Percentiles rank a stretch among this genome's conserved stretches.
Evolutionary conservation across 2,113 vertebrate species (phyloP).

Genomic region (Vireo altiloquus): DNA sequence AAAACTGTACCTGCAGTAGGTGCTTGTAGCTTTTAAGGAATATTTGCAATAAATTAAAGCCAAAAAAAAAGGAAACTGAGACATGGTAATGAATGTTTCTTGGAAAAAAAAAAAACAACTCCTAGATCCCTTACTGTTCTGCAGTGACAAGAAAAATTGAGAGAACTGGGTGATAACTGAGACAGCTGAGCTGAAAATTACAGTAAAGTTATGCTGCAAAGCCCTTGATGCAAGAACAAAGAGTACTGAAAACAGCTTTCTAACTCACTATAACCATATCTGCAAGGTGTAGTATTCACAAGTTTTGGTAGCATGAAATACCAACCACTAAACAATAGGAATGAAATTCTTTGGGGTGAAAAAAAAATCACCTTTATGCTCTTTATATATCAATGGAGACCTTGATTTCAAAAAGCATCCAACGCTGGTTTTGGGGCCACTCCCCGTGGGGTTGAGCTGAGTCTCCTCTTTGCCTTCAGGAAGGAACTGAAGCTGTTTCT

Average conservation of each 20-base stretch:
- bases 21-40: not conserved
- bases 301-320: not conserved
- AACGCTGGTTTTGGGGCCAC: rapidly evolving
- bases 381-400: not conserved
- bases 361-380: not conserved
- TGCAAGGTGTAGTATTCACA: not conserved
- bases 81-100: not conserved
- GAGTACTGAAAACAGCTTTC: not conserved
- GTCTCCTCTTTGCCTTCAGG: not conserved
- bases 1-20: not conserved
- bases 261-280: not conserved
- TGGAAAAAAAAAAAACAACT: not conserved
- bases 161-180: not conserved
- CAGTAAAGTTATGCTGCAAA: not conserved
- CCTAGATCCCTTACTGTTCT: not conserved
- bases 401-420: not conserved
- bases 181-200: not conserved
- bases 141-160: not conserved
- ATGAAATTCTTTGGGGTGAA: not conserved
- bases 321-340: not conserved
- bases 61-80: not conserved
- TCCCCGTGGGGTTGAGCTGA: not conserved
- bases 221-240: not conserved
- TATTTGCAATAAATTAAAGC: not conserved
- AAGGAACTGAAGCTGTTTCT: not conserved